Base-by-base conservation (phyloP, 2,888 invertebrate species). In the Pachymerium ferrugineum region DNA sequence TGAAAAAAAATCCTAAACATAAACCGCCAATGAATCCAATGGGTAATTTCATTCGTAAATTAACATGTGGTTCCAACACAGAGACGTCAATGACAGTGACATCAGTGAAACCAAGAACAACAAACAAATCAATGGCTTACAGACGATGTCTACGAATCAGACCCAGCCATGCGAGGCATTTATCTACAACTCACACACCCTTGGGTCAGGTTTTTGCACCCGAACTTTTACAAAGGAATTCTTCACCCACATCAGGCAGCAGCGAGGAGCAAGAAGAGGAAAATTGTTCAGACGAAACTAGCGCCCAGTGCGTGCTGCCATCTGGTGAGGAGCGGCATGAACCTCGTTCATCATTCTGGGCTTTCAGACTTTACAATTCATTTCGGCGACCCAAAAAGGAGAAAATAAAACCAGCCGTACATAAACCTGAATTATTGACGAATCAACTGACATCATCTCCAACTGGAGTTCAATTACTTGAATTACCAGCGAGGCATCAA, bases 131-230 rank as follows among this genome's bases (percentile, higher is more conserved):
- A 14, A 29, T 72, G 72, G 72, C 72, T 1, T 47, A 72, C 25
- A 12, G 72, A 30, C 42, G 47, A n/a, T 72, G 72, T 72, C 54
- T 72, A 0, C 54, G 72, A 29, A 72, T 72, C 10, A 25, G 72
- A 29, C 47, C 54, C 16, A 72, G 72, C 54, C 72, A 72, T 16
- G 72, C 72, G 14, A 42, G 47, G 19, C 25, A 31, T 29, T 35
- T 72, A 35, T 35, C 47, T 19, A 30, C 72, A 3, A 16, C 72
- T 30, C 72, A 72, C 29, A 47, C 72, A 29, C 29, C 72, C 28
- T 31, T 72, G 30, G 35, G 30, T 54, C 72, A 72, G 31, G 47
- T 72, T 28, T 72, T 72, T 31, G 47, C 47, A 28, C 71, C 71
- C n/a, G 71, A 69, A 69, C 31, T 33, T 16, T 22, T 25, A 62